phyloP scores from a whole-genome alignment of 2,797 vertebrate species.

The Coendou prehensilis region DNA sequence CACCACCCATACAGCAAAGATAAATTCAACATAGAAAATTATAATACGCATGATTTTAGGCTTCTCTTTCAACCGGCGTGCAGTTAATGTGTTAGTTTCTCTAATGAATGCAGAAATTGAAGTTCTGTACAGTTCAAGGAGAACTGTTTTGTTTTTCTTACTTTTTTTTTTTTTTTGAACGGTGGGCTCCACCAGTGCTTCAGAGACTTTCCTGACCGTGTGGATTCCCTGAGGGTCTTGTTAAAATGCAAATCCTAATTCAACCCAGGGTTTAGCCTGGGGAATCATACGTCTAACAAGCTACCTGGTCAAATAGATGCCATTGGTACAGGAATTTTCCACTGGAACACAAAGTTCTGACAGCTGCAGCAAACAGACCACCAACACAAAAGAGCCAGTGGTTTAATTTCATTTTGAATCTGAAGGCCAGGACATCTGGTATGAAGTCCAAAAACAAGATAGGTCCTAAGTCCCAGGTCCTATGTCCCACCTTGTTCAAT shows the following conservation, averaged over 20 bases:
- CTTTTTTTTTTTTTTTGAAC: background rate
- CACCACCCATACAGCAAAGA: background rate
- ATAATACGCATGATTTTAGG: background rate
- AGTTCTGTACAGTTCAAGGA: background rate
- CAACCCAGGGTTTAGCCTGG: background rate
- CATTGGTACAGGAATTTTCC: background rate
- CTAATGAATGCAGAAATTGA: background rate
- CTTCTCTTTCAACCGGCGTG: background rate
- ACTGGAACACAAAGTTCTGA: background rate
- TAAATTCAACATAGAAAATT: background rate
- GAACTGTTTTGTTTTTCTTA: background rate
- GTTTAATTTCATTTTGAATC: background rate
- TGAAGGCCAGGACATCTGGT: background rate
- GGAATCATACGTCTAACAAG: background rate
- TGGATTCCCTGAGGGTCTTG: background rate
- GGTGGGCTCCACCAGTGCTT: background rate
- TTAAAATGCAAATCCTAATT: background rate
- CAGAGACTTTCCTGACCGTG: background rate
- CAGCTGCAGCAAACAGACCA: background rate
- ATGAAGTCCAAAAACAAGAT: background rate
- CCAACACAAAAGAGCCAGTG: background rate
- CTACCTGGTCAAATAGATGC: rapidly evolving
- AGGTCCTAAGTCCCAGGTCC: background rate
- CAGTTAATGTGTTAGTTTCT: background rate
- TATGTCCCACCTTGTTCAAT: background rate